Conservation (phyloP, 2,113 vertebrate species). For the Dicentrarchus labrax region DNA sequence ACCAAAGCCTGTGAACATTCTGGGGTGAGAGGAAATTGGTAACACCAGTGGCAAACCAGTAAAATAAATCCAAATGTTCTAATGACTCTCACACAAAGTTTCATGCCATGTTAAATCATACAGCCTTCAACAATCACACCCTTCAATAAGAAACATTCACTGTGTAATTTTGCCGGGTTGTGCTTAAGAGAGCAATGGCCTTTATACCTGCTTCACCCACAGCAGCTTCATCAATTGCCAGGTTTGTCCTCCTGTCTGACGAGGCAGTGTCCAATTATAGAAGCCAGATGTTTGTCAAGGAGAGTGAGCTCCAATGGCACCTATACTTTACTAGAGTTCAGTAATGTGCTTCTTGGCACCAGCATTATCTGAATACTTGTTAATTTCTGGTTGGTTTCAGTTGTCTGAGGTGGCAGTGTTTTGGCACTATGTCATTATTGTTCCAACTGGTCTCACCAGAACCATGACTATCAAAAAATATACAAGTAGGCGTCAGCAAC, state of each 20-base stretch:
- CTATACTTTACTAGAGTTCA: neutral
- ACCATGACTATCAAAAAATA: slow-evolving; percentile 1
- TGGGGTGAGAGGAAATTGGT: neutral
- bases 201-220: slow-evolving; percentile 16
- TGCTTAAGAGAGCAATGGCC: neutral
- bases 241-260: slow-evolving; percentile 20
- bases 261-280: slow-evolving; percentile 31
- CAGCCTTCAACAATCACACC: neutral
- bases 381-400: slow-evolving; percentile 17
- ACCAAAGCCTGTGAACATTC: neutral
- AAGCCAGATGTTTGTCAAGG: slow-evolving; percentile 52
- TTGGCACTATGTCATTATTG: neutral
- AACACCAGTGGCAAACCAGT: neutral
- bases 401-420: neutral
- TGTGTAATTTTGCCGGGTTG: neutral
- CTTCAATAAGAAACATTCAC: neutral
- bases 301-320: neutral
- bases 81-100: neutral
- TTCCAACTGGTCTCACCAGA: neutral
- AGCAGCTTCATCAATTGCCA: slow-evolving; percentile 32
- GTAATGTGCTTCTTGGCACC: slow-evolving; percentile 44
- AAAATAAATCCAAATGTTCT: slow-evolving; percentile 11
- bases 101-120: neutral
- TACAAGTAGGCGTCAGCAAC: neutral
- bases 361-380: slow-evolving; percentile 9